phyloP scores from a whole-genome alignment of 2,113 vertebrate genomes.

The Ailuropoda melanoleuca region DNA sequence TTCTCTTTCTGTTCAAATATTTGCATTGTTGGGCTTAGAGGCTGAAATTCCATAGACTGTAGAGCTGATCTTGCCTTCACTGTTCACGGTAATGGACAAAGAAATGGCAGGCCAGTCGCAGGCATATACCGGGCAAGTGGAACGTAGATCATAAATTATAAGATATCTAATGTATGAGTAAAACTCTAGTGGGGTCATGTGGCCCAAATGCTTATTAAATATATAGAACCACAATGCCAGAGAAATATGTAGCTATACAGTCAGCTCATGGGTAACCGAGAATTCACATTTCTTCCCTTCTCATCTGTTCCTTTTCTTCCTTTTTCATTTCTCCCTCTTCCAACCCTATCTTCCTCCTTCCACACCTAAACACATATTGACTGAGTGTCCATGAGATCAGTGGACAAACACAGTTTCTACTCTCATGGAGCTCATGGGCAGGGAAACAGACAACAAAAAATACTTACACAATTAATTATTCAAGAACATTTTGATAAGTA shows the following conservation, averaged over 20 bases:
- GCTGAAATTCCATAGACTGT: neutral
- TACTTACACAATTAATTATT: neutral
- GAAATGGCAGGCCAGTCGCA: neutral
- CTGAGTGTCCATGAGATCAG: neutral
- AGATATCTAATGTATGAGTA: neutral
- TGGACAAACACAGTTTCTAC: neutral
- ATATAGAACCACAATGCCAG: neutral
- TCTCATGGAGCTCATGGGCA: neutral
- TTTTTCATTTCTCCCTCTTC: neutral
- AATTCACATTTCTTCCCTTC: neutral
- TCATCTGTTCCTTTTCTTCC: neutral
- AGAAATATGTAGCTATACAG: neutral
- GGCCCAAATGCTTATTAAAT: neutral
- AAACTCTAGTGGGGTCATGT: neutral
- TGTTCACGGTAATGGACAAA: neutral
- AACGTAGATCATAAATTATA: neutral
- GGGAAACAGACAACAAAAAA: neutral
- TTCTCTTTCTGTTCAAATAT: neutral
- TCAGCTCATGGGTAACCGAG: neutral
- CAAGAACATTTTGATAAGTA: neutral
- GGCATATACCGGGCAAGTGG: neutral
- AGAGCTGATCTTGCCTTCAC: neutral
- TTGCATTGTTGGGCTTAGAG: neutral
- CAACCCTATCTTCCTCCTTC: neutral
- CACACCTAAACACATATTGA: neutral